A percentile compares a stretch with the other conserved stretches of the same genome.
phyloP scores from a whole-genome alignment of 2,797 vertebrate genomes.

The Cynodonichthys magdalenae region DNA sequence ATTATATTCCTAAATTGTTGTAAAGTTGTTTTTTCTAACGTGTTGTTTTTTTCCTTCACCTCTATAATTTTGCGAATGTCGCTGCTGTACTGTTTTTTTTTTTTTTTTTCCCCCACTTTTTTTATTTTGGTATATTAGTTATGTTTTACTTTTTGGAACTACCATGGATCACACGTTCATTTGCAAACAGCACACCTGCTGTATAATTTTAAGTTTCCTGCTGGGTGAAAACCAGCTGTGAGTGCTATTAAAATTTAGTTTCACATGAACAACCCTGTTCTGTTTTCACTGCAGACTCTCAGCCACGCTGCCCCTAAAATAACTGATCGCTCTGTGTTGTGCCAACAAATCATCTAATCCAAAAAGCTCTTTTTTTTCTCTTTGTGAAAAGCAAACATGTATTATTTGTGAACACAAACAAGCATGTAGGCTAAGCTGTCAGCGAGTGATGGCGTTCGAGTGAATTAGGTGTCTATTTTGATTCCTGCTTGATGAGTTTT shows the following conservation, averaged over 20 bases:
- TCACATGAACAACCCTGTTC: conserved; percentile 8
- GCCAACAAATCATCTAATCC: conserved; percentile 18
- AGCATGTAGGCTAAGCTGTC: conserved; percentile 11
- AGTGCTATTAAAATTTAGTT: conserved; percentile 2
- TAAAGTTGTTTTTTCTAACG: no score
- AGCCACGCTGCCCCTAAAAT: neutral
- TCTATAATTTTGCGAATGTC: no score
- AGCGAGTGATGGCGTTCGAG: conserved; percentile 9
- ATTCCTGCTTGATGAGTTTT: conserved; percentile 22
- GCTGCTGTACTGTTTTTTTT: neutral
- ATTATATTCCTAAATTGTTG: no score
- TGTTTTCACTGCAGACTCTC: conserved; percentile 13
- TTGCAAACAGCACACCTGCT: neutral
- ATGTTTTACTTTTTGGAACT: neutral
- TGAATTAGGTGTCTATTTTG: conserved; percentile 14
- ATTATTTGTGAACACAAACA: conserved; percentile 15
- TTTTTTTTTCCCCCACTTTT: neutral
- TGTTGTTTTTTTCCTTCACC: no score
- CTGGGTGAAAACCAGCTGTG: neutral
- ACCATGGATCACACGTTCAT: neutral
- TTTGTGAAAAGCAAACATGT: conserved; percentile 1
- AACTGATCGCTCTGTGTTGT: neutral
- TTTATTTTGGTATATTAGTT: neutral
- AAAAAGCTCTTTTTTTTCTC: conserved; percentile 7
- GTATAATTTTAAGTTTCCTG: conserved; percentile 1